Base-by-base conservation (phyloP, 2,113 vertebrate species). In the Emydocephalus ijimae region DNA sequence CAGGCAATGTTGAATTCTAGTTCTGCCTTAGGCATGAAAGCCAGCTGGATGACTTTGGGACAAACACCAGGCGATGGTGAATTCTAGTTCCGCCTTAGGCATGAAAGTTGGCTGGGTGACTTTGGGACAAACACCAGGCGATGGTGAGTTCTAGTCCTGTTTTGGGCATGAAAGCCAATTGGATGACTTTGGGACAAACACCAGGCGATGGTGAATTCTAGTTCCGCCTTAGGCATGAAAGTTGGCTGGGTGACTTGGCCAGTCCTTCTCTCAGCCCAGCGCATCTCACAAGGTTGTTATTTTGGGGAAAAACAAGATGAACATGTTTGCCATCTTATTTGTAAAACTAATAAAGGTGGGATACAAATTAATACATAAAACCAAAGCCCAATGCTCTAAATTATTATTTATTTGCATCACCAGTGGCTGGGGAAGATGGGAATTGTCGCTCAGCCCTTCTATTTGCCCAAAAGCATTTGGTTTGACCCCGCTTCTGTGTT, bases 41-140 rank as follows among this genome's bases (percentile, higher is more conserved):
- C n/a, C n/a, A n/a, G n/a, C n/a, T n/a, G 23, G 57, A 3, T 56
- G 0, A 21, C 5, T 61, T 26, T 26, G 7, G 0, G 2, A 57
- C 57, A 61, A 61, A 26, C 24, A 61, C 57, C 9, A 26, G 24
- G 57, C 10, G 6, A 61, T 2, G 20, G 23, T 10, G 24, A 61
- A 1, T 61, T 61, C 57, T 61, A 61, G 57, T 61, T 11, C 24
- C 10, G 9, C 9, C 3, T 61, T 10, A 26, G 8, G 23, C 57
- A 61, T 11, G 9, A 61, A 61, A 26, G 24, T 0, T 2, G 9
- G 9, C 9, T 26, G 24, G 8, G 2, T 59, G 7, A 59, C 23
- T 59, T 59, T 26, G 23, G 23, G 7, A 8, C 2, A 24, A 59
- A 9, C 24, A 26, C 57, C 57, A 59, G 57, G 57, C 9, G 8